Conservation (phyloP, 2,888 invertebrate genomes). For the Cartodere bifasciata region DNA sequence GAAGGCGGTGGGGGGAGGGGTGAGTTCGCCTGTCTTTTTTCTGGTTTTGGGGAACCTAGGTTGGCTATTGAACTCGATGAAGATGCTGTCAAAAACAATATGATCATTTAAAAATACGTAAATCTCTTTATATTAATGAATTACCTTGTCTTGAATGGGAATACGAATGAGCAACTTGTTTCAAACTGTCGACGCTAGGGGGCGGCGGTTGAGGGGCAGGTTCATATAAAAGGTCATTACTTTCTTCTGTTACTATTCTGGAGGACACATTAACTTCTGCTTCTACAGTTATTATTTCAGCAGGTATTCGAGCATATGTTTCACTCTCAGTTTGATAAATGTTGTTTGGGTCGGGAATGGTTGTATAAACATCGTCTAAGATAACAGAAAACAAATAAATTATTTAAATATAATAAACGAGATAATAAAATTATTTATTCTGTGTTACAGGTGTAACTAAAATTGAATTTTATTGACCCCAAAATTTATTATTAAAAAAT, state of each 20-base stretch:
- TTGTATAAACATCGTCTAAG: slow-evolving; percentile 80
- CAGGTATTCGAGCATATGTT: slow-evolving; percentile 75
- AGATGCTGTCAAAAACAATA: slow-evolving; percentile 38
- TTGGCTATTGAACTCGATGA: slow-evolving; percentile 50
- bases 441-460: too few species aligned
- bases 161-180: slow-evolving; percentile 43
- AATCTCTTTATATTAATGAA: slow-evolving; percentile 1
- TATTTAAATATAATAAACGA: slow-evolving; percentile 2
- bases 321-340: slow-evolving; percentile 69
- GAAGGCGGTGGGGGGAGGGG: slow-evolving; percentile 78
- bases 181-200: slow-evolving; percentile 48
- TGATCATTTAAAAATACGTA: background rate
- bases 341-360: slow-evolving; percentile 66
- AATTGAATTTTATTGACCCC: too few species aligned
- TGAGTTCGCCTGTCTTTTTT: slow-evolving; percentile 81
- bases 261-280: slow-evolving; percentile 28
- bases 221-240: slow-evolving; percentile 27
- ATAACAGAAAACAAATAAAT: slow-evolving; percentile 12
- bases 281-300: slow-evolving; percentile 32
- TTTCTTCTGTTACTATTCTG: slow-evolving; percentile 13
- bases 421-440: too few species aligned
- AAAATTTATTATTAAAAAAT: too few species aligned
- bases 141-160: slow-evolving; percentile 47
- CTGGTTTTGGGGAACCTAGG: slow-evolving; percentile 77
- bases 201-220: slow-evolving; percentile 44